phyloP scores from a whole-genome alignment of 2,113 vertebrate species.

The Fukomys damarensis region DNA sequence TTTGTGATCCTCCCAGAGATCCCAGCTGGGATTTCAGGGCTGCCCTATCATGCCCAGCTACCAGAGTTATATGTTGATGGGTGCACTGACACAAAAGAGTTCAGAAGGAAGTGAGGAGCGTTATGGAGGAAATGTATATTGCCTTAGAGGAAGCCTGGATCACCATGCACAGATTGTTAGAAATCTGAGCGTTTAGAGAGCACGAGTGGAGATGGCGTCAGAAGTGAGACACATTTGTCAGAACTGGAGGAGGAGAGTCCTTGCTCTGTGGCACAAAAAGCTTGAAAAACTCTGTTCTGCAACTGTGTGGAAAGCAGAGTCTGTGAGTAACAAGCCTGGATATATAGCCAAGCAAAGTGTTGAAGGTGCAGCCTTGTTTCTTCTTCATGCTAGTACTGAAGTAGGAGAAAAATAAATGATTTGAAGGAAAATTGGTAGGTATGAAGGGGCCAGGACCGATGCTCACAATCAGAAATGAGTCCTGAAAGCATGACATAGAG shows the following conservation, averaged over 20 bases:
- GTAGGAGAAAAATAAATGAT: not conserved
- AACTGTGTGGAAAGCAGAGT: not conserved
- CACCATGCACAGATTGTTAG: not conserved
- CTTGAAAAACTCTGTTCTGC: not conserved
- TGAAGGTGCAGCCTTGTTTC: not conserved
- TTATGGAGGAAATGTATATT: constrained; percentile 2
- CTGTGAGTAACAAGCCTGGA: not conserved
- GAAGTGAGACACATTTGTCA: not conserved
- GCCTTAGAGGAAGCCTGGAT: not conserved
- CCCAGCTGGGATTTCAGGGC: not conserved
- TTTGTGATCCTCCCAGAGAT: not conserved
- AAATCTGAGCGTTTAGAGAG: not conserved
- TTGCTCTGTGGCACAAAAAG: not conserved
- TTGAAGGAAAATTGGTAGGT: not conserved
- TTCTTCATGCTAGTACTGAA: not conserved
- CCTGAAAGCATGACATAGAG: not conserved
- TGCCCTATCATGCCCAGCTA: not conserved
- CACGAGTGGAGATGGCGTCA: not conserved
- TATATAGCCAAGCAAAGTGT: not conserved
- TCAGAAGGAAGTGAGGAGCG: not conserved
- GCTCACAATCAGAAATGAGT: not conserved
- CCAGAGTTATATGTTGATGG: not conserved
- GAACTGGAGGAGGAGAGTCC: not conserved
- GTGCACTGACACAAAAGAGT: not conserved
- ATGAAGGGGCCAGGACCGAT: not conserved